These are phyloP conservation scores for Potamarius usumacintae DNA, from an alignment of 2,113 vertebrate genomes.

Conservation along the genomic window DNA sequence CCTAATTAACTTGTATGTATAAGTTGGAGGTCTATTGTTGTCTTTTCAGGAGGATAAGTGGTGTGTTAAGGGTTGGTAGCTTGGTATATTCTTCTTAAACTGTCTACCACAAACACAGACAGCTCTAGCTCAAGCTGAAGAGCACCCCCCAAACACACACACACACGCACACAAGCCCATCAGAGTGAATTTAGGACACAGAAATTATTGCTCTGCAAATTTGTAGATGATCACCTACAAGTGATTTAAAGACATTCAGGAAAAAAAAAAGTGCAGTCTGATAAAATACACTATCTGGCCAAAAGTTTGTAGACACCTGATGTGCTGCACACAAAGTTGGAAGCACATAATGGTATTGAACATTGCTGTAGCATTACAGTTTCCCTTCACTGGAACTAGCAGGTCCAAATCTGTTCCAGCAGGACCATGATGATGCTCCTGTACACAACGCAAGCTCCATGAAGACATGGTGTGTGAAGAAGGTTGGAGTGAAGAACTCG, in stretches of 20 bases:
- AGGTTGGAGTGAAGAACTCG: too few relatives aligned
- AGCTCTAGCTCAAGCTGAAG: background rate
- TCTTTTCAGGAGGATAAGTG: background rate
- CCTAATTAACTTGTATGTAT: slow-evolving; percentile 8
- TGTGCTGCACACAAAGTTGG: background rate
- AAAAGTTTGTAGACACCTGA: background rate
- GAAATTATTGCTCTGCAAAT: background rate
- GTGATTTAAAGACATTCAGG: too few relatives aligned
- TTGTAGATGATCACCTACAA: background rate
- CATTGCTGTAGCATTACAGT: background rate
- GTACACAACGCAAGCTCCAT: background rate
- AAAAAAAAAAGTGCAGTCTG: background rate
- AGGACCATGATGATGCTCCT: background rate
- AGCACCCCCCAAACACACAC: background rate
- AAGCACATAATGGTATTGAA: background rate
- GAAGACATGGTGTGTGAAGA: too few relatives aligned
- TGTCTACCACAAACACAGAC: background rate
- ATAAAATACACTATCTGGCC: background rate
- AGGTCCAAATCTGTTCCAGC: background rate
- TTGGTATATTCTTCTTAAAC: background rate
- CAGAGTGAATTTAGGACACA: slow-evolving; percentile 23
- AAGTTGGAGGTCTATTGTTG: background rate
- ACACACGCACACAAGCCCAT: background rate
- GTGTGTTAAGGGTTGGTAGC: background rate
- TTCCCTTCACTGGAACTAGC: background rate